Conservation (phyloP, 2,113 vertebrate species). For the Seriola rivoliana region DNA sequence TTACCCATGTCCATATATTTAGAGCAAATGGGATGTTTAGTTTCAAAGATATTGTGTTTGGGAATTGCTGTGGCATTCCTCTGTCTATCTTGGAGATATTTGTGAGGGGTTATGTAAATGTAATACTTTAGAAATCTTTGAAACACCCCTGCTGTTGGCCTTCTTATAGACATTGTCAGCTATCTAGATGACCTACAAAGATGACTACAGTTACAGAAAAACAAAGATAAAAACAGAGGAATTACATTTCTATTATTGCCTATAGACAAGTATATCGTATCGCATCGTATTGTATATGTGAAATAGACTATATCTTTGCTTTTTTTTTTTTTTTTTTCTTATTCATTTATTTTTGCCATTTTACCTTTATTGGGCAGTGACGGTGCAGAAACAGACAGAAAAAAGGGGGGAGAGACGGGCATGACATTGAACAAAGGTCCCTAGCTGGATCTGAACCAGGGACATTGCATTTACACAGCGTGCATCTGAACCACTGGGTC, state of each 20-base stretch:
- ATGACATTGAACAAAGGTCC: not conserved
- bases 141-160: not conserved
- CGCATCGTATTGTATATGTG: not conserved
- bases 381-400: not conserved
- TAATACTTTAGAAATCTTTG: not conserved
- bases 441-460: not conserved
- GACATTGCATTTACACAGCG: not conserved
- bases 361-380: not conserved
- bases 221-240: no score
- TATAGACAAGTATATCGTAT: no score
- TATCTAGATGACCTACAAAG: not conserved
- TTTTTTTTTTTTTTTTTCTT: no score
- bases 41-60: not conserved
- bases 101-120: slow-evolving; percentile 15
- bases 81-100: slow-evolving; percentile 11
- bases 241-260: no score
- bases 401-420: not conserved
- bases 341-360: not conserved
- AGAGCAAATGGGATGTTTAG: not conserved
- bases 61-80: not conserved
- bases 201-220: no score
- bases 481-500: not conserved
- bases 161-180: not conserved
- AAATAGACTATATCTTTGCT: not conserved
- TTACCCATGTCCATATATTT: slow-evolving; percentile 2